Percentiles rank a stretch among this genome's conserved stretches.
These are phyloP conservation scores for Hapalemur alaotrensis DNA, from an alignment of 2,797 vertebrate genomes.

Conservation along the genomic window DNA sequence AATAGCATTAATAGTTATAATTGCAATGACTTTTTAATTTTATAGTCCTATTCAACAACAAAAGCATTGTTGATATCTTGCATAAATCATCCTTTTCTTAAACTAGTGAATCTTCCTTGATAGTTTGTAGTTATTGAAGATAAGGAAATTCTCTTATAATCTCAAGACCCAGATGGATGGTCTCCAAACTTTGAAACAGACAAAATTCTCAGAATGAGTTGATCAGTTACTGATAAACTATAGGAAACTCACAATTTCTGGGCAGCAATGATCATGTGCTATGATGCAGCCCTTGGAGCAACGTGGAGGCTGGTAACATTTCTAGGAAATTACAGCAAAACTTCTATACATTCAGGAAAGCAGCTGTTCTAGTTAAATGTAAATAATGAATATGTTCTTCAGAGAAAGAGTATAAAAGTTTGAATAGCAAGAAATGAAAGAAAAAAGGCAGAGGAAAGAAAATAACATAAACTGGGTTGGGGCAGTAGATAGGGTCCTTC, in stretches of 20 bases:
- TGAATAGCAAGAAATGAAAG: background rate
- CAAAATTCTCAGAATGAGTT: background rate
- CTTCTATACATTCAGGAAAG: background rate
- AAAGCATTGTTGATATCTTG: background rate
- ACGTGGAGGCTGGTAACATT: background rate
- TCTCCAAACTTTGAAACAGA: background rate
- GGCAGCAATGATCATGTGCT: background rate
- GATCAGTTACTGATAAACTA: background rate
- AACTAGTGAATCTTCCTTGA: background rate
- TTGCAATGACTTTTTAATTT: background rate
- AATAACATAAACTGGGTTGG: background rate
- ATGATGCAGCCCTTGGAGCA: background rate
- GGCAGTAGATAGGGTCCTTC: background rate
- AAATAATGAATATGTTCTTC: background rate
- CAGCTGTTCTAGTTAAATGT: background rate
- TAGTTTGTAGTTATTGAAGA: background rate
- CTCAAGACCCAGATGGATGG: background rate
- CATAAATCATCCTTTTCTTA: background rate
- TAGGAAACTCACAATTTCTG: background rate
- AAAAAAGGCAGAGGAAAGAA: background rate
- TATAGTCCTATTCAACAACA: background rate
- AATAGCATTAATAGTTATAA: background rate
- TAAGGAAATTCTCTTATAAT: background rate
- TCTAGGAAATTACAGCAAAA: slow-evolving; percentile 1
- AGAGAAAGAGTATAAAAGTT: background rate